Percentiles rank a stretch among this genome's conserved stretches.
These are phyloP conservation scores for Bubo scandiacus DNA, from an alignment of 2,113 vertebrate species.

Conservation along the genomic window DNA sequence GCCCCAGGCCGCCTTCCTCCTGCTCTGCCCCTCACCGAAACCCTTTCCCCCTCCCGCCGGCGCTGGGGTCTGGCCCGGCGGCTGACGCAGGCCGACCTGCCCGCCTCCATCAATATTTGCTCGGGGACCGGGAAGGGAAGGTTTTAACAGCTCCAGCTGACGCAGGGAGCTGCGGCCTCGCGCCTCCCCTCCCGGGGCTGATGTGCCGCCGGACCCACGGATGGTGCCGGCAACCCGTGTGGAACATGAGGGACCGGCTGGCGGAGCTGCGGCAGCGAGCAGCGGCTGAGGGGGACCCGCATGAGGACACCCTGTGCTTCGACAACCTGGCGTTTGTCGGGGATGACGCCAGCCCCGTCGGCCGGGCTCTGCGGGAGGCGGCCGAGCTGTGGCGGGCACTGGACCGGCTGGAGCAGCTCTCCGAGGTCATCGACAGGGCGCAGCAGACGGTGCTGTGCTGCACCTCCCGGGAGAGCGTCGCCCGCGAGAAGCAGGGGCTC, in stretches of 20 bases:
- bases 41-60: background rate
- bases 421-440: constrained; percentile 22
- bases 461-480: constrained; percentile 38
- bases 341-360: background rate
- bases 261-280: constrained; percentile 51
- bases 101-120: constrained; percentile 61
- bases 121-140: background rate
- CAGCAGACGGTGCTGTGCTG: constrained; percentile 68
- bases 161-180: background rate
- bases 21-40: background rate
- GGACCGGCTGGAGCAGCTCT: constrained; percentile 48
- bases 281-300: background rate
- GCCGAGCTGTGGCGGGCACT: constrained; percentile 42
- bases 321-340: constrained; percentile 18
- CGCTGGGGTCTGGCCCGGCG: background rate
- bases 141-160: constrained; percentile 5
- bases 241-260: constrained; percentile 70
- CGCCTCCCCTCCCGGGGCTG: background rate
- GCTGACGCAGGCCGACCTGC: background rate
- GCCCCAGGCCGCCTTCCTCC: background rate
- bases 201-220: background rate
- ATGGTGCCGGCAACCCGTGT: background rate
- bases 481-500: constrained; percentile 34
- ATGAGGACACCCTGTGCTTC: background rate
- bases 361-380: constrained; percentile 57